phyloP scores from a whole-genome alignment of 2,888 invertebrate species.

The Sclerodermus sp. region DNA sequence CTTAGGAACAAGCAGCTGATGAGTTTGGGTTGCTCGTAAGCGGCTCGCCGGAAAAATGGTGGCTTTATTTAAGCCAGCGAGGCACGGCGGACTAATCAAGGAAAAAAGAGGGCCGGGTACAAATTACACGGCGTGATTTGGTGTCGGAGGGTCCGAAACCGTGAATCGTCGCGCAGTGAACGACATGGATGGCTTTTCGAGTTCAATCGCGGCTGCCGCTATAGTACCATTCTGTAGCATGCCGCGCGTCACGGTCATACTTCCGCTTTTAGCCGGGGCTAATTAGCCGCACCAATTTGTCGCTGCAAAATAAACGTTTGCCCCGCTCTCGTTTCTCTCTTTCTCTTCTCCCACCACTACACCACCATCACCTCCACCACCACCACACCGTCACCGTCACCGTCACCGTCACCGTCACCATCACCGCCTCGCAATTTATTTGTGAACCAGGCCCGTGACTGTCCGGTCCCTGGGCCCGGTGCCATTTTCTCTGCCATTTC shows the following conservation, averaged over 20 bases:
- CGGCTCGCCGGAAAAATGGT: too few relatives aligned
- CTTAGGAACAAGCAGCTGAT: too few relatives aligned
- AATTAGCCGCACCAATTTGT: constrained; percentile 55
- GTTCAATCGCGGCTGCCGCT: not conserved
- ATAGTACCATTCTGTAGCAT: constrained; percentile 2
- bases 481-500: not conserved
- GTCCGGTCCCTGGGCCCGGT: too few relatives aligned
- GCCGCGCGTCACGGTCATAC: constrained; percentile 28
- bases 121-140: too few relatives aligned
- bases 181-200: too few relatives aligned
- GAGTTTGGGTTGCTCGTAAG: too few relatives aligned
- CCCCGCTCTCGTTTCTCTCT: constrained; percentile 23
- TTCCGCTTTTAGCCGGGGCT: constrained; percentile 43
- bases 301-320: constrained; percentile 50
- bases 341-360: not conserved
- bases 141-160: too few relatives aligned
- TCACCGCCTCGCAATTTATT: constrained; percentile 32
- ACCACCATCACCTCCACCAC: too few relatives aligned
- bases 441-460: constrained; percentile 11
- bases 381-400: too few relatives aligned
- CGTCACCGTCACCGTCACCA: too few relatives aligned
- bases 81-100: not conserved
- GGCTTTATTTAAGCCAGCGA: too few relatives aligned
- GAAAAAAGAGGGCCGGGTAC: constrained; percentile 3
- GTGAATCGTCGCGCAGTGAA: too few relatives aligned